Conservation (phyloP, 2,113 vertebrate species). For the Gobio gobio region DNA sequence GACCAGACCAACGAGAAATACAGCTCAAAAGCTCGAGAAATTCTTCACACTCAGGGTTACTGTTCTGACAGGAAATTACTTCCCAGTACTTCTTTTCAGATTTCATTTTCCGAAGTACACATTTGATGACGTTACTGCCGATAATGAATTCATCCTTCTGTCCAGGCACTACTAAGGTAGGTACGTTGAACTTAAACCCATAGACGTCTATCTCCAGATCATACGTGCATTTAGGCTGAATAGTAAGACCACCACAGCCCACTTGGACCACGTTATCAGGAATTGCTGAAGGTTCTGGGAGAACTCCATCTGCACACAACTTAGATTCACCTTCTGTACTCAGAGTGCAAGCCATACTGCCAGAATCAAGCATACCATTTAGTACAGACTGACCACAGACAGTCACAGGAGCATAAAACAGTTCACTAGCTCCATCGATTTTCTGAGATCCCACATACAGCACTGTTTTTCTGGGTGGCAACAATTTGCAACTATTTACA, state of each 20-base stretch:
- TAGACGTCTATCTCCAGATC: constrained; percentile 45
- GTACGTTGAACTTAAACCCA: constrained; percentile 37
- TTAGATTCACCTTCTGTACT: too few species aligned
- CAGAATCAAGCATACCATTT: too few species aligned
- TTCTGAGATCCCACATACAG: too few species aligned
- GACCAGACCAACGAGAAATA: background rate
- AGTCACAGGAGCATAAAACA: too few species aligned
- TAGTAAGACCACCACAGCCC: constrained; percentile 38
- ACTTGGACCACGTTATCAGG: background rate
- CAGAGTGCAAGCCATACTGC: too few species aligned
- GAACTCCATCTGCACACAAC: too few species aligned
- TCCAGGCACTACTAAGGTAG: constrained; percentile 46
- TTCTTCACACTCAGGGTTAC: background rate
- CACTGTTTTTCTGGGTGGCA: too few species aligned
- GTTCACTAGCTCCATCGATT: too few species aligned
- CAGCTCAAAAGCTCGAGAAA: constrained; percentile 37
- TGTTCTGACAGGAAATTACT: background rate
- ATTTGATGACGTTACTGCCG: constrained; percentile 45
- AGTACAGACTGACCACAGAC: too few species aligned
- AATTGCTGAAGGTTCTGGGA: background rate
- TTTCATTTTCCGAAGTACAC: constrained; percentile 28
- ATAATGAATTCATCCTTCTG: constrained; percentile 51
- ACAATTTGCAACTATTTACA: too few species aligned
- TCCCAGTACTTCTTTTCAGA: constrained; percentile 27
- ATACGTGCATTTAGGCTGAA: constrained; percentile 38